Conservation (phyloP, 2,113 vertebrate species). For the Empidonax traillii region DNA sequence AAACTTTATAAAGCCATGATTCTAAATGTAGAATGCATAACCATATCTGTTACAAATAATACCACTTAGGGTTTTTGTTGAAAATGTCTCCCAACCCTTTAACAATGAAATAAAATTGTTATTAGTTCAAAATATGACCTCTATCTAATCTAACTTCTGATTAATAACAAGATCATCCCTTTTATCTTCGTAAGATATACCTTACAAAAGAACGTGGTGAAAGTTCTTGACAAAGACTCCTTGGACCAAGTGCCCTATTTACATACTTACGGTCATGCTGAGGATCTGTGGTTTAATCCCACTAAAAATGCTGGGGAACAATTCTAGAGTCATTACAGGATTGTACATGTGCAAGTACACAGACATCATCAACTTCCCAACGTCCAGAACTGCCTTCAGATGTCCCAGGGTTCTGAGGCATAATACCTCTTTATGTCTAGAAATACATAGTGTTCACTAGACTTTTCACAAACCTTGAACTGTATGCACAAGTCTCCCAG, state of each 20-base stretch:
- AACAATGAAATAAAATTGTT: background rate
- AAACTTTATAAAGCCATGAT: background rate
- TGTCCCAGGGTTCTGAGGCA: rapidly evolving
- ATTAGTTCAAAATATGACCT: background rate
- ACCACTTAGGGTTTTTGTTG: background rate
- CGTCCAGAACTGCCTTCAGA: background rate
- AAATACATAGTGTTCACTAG: background rate
- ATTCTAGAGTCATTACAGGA: background rate
- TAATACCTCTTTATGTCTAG: background rate
- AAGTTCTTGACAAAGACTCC: background rate
- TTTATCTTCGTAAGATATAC: background rate
- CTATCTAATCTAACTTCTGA: background rate
- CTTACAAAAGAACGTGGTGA: background rate
- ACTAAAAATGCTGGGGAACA: background rate
- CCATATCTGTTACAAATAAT: background rate
- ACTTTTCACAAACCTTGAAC: background rate
- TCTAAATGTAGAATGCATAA: background rate
- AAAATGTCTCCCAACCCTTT: background rate
- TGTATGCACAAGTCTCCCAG: background rate
- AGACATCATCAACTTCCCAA: background rate
- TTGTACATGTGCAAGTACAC: rapidly evolving
- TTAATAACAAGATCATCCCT: background rate
- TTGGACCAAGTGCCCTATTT: rapidly evolving
- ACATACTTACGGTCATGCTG: rapidly evolving
- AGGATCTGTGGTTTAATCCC: background rate